Evolutionary conservation across 2,113 vertebrate species (phyloP).

Genomic region (Gymnogyps californianus): DNA sequence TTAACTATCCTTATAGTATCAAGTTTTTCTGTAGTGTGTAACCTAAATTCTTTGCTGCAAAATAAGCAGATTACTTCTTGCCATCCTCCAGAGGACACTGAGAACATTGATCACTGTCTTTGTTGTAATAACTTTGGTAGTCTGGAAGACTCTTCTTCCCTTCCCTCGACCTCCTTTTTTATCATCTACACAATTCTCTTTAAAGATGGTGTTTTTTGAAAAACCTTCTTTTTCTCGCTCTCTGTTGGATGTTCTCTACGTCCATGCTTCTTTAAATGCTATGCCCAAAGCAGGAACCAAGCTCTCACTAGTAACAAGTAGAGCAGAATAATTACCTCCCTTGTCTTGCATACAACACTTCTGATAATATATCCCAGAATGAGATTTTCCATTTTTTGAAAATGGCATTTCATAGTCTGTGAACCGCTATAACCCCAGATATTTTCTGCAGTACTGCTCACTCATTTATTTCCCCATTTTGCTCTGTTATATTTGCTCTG

Average conservation of each 20-base stretch:
- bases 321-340: constrained; percentile 53
- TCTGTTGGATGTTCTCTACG: background rate
- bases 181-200: background rate
- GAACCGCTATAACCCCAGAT: background rate
- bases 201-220: background rate
- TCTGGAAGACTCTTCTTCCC: background rate
- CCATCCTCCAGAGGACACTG: background rate
- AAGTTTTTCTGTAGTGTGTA: background rate
- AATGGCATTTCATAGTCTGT: background rate
- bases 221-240: background rate
- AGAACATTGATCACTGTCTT: background rate
- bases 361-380: background rate
- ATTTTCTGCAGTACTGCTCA: background rate
- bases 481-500: background rate
- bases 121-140: background rate
- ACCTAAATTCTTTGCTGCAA: constrained; percentile 31
- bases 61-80: constrained; percentile 8
- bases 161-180: background rate
- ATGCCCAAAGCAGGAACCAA: background rate
- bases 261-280: background rate
- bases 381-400: background rate
- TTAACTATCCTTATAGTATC: background rate
- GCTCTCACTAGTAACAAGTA: constrained; percentile 18
- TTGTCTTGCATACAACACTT: constrained; percentile 4
- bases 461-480: background rate